Conservation (phyloP, 2,888 invertebrate genomes). For the Apeira syringaria region DNA sequence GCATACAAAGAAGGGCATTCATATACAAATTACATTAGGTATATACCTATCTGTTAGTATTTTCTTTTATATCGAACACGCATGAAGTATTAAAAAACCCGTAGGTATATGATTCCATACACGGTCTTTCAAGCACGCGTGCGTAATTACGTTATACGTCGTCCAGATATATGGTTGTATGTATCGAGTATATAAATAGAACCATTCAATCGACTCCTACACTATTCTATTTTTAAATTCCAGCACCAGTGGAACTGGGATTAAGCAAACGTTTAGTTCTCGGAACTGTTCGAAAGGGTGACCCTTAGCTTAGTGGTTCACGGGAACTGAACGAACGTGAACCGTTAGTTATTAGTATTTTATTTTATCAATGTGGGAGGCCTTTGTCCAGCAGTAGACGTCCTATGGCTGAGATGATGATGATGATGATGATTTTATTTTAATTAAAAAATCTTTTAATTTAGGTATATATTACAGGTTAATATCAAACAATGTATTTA, state of each 20-base stretch:
- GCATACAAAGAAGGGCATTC: neutral
- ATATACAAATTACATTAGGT: too few species aligned
- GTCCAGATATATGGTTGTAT: neutral
- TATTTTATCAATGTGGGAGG: too few species aligned
- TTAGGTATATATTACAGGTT: too few species aligned
- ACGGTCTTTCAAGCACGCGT: neutral
- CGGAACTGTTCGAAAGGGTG: slow-evolving; percentile 14
- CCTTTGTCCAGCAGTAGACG: slow-evolving; percentile 40
- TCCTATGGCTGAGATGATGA: too few species aligned
- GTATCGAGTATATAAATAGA: neutral
- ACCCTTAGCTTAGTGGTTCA: slow-evolving; percentile 13
- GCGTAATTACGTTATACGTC: neutral
- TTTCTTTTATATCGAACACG: too few species aligned
- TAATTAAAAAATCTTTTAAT: too few species aligned
- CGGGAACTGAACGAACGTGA: slow-evolving; percentile 18
- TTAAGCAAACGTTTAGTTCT: slow-evolving; percentile 11
- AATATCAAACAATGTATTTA: too few species aligned
- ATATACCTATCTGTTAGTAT: too few species aligned
- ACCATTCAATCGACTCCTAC: slow-evolving; percentile 2
- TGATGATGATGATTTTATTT: neutral
- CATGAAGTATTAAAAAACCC: too few species aligned
- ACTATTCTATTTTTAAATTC: slow-evolving; percentile 15
- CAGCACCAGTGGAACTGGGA: neutral
- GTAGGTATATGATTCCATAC: neutral
- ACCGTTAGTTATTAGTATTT: slow-evolving; percentile 45